These are phyloP conservation scores for Drosophila gunungcola DNA, from an alignment of 1,140 invertebrate genomes.

Conservation along the genomic window DNA sequence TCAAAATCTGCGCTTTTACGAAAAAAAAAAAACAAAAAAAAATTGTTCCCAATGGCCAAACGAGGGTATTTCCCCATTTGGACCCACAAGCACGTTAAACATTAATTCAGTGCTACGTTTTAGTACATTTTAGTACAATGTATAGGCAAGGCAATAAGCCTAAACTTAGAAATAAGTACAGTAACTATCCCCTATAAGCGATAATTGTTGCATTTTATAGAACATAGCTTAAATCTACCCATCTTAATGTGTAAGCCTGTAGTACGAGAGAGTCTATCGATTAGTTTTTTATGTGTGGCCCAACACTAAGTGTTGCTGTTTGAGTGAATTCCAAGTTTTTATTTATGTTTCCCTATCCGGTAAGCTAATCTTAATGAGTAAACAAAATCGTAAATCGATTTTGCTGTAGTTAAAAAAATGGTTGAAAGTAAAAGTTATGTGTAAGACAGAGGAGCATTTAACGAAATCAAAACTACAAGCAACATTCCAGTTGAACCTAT, in stretches of 20 bases:
- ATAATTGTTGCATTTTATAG: constrained; percentile 48
- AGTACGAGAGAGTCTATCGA: constrained; percentile 68
- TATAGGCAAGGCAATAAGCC: constrained; percentile 53
- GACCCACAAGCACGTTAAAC: constrained; percentile 6
- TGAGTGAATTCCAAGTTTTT: constrained; percentile 61
- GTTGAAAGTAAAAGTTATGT: constrained; percentile 74
- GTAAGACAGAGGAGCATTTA: constrained; percentile 33
- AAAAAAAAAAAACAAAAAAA: not conserved
- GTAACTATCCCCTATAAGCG: constrained; percentile 25
- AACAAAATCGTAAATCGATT: constrained; percentile 60
- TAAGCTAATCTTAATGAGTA: constrained; percentile 70
- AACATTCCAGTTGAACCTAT: constrained; percentile 69
- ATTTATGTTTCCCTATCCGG: constrained; percentile 67
- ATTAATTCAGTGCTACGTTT: constrained; percentile 27
- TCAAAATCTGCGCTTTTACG: too few species aligned
- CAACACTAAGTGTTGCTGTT: constrained; percentile 76
- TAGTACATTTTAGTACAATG: constrained; percentile 78
- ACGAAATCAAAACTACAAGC: constrained; percentile 16
- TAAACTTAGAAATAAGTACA: constrained; percentile 30
- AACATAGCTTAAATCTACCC: constrained; percentile 25
- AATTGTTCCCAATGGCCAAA: constrained; percentile 15
- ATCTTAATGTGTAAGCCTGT: constrained; percentile 28
- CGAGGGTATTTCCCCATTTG: not conserved
- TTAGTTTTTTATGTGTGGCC: constrained; percentile 42
- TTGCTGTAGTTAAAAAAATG: constrained; percentile 67